phyloP scores from a whole-genome alignment of 1,140 invertebrate species.

The Apis laboriosa region DNA sequence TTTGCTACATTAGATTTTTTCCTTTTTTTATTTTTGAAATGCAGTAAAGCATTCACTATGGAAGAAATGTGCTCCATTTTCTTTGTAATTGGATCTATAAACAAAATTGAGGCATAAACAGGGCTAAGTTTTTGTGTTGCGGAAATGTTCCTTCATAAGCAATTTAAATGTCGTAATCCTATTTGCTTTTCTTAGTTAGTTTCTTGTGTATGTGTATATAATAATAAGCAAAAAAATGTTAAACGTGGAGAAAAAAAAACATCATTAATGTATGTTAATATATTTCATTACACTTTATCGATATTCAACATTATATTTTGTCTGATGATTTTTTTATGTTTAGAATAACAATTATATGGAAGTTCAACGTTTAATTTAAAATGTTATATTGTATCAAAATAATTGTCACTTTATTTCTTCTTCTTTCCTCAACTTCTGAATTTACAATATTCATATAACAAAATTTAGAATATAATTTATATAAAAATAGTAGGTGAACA shows the following conservation, averaged over 20 bases:
- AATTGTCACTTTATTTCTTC: conserved; percentile 12
- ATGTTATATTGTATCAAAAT: conserved; percentile 1
- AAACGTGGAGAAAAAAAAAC: conserved; percentile 69
- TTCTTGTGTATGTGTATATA: conserved; percentile 78
- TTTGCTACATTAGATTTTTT: not conserved
- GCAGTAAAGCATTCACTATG: conserved; percentile 12
- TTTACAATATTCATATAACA: not conserved
- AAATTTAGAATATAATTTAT: not conserved
- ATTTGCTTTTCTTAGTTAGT: conserved; percentile 53
- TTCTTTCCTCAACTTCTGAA: conserved; percentile 7
- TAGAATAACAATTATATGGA: not conserved
- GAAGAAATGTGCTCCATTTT: conserved; percentile 27
- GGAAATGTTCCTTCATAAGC: conserved; percentile 15
- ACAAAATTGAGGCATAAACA: not conserved
- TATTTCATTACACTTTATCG: conserved; percentile 16
- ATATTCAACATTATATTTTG: not conserved
- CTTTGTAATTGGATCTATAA: not conserved
- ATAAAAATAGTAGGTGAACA: not conserved
- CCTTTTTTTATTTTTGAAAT: not conserved
- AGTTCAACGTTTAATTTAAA: not conserved
- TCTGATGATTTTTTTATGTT: not conserved
- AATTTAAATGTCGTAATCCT: conserved; percentile 37
- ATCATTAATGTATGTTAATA: conserved; percentile 75
- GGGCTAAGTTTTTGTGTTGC: conserved; percentile 28
- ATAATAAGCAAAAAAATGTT: conserved; percentile 75